These are phyloP conservation scores for Lophochroa leadbeateri DNA, from an alignment of 2,113 vertebrate species.

Conservation along the genomic window DNA sequence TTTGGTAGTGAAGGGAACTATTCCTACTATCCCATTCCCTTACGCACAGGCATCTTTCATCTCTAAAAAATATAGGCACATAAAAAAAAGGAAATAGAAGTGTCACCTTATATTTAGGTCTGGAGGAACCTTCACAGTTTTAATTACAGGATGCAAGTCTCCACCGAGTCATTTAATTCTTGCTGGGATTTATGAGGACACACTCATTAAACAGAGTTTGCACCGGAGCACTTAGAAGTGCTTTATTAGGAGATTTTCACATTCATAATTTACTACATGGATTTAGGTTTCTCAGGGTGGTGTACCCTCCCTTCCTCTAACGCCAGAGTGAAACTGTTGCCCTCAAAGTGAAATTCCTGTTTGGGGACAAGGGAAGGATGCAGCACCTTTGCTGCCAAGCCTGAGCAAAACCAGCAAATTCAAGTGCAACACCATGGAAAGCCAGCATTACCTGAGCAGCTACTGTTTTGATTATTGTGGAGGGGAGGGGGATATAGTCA, in stretches of 20 bases:
- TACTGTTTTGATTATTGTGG: neutral
- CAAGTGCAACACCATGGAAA: neutral
- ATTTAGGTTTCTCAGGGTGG: neutral
- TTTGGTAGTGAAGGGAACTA: neutral
- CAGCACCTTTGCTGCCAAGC: neutral
- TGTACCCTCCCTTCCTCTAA: neutral
- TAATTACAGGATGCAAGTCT: slow-evolving; percentile 53
- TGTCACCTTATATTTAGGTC: slow-evolving; percentile 28
- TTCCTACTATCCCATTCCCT: neutral
- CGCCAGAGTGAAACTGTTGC: neutral
- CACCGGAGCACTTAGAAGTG: neutral
- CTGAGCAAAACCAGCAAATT: neutral
- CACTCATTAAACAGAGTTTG: slow-evolving; percentile 3
- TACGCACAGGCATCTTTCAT: neutral
- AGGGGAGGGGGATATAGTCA: neutral
- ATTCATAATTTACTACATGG: neutral
- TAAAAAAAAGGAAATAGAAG: slow-evolving; percentile 5
- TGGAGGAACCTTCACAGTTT: slow-evolving; percentile 44
- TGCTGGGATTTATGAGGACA: slow-evolving; percentile 33
- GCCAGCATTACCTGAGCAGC: neutral
- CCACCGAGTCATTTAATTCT: slow-evolving; percentile 40
- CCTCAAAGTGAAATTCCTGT: neutral
- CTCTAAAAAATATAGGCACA: neutral
- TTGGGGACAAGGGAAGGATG: neutral
- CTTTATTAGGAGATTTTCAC: slow-evolving; percentile 10